phyloP scores from a whole-genome alignment of 92 coral and sea anemone genomes.

The Diadumene lineata region DNA sequence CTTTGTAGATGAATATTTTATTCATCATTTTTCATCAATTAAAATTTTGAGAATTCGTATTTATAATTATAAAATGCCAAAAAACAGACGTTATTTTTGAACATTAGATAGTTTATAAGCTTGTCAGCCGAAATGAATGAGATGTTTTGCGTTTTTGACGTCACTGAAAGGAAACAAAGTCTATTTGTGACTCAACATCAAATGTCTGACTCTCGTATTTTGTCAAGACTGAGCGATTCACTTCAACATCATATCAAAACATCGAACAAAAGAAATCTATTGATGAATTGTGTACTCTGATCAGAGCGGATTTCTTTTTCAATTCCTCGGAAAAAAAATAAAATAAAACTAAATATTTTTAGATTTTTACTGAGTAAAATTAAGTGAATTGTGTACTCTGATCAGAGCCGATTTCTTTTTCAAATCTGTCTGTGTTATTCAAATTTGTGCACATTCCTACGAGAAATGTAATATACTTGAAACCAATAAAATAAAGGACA shows the following conservation, averaged over 20 bases:
- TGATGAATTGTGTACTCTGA: too few species aligned
- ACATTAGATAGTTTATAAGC: not conserved
- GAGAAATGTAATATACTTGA: not conserved
- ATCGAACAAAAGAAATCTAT: not conserved
- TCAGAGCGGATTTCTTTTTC: not conserved
- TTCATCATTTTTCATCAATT: not conserved
- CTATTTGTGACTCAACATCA: slow-evolving; percentile 2
- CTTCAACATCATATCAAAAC: slow-evolving; percentile 1
- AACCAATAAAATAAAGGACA: not conserved
- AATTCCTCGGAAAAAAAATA: not conserved
- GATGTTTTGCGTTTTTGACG: slow-evolving; percentile 14
- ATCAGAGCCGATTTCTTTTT: not conserved
- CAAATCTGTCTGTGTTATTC: not conserved
- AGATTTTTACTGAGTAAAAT: not conserved
- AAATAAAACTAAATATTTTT: not conserved
- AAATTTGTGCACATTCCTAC: not conserved
- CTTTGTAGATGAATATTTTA: not conserved
- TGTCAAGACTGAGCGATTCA: not conserved
- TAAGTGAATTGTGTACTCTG: too few species aligned
- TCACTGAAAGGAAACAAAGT: not conserved
- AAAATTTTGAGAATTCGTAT: not conserved
- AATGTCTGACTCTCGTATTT: not conserved
- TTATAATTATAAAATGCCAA: too few species aligned
- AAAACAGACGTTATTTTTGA: too few species aligned
- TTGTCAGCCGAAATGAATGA: not conserved